Evolutionary conservation across 2,797 vertebrate species (phyloP).

Genomic region (Pristis pectinata): DNA sequence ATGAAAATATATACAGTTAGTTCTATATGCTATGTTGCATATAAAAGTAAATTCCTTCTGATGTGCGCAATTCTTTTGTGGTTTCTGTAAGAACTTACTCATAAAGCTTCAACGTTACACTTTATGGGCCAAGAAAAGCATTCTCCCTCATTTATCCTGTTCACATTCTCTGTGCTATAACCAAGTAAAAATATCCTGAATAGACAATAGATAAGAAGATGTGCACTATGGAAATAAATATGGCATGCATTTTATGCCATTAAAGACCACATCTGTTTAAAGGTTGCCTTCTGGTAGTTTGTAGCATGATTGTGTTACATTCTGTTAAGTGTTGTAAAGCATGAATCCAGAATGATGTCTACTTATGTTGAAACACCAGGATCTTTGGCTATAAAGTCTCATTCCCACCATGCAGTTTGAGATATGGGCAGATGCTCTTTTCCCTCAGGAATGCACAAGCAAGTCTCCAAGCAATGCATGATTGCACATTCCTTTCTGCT

Average conservation of each 20-base stretch:
- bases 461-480: constrained; percentile 53
- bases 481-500: constrained; percentile 64
- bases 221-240: background rate
- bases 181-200: constrained; percentile 7
- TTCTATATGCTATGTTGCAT: background rate
- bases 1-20: background rate
- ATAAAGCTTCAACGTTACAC: background rate
- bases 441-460: constrained; percentile 51
- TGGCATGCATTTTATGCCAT: background rate
- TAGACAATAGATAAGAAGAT: background rate
- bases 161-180: background rate
- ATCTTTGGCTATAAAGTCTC: background rate
- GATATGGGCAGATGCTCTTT: background rate
- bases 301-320: background rate
- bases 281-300: background rate
- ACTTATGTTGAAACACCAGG: background rate
- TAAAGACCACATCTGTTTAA: background rate
- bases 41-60: constrained; percentile 6
- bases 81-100: constrained; percentile 20
- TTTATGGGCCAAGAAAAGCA: background rate
- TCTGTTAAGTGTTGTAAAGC: background rate
- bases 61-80: background rate
- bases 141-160: background rate
- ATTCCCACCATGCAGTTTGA: background rate
- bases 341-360: background rate